phyloP scores from a whole-genome alignment of 1,140 invertebrate genomes.

The Papilio glaucus region DNA sequence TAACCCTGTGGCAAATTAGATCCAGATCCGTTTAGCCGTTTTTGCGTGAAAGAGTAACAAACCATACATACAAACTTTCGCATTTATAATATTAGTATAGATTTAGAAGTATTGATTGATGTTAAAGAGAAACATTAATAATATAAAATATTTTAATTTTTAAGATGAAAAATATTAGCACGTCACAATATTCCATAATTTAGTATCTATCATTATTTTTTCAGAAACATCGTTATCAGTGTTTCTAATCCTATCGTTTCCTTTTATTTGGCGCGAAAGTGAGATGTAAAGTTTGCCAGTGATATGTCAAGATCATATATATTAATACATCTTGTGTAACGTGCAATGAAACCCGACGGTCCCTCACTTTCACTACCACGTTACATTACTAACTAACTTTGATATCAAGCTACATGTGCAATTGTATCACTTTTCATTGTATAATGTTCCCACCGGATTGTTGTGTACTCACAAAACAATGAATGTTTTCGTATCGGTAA shows the following conservation, averaged over 20 bases:
- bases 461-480: background rate
- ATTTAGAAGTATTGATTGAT: too few species aligned
- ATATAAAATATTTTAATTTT: too few species aligned
- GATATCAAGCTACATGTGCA: conserved; percentile 24
- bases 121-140: too few species aligned
- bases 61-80: too few species aligned
- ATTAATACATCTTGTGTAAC: conserved; percentile 15
- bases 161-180: too few species aligned
- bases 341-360: background rate
- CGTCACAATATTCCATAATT: too few species aligned
- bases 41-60: too few species aligned
- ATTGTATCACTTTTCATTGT: conserved; percentile 29
- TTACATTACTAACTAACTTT: conserved; percentile 22
- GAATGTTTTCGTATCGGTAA: conserved; percentile 20
- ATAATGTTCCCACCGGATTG: conserved; percentile 15
- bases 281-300: background rate
- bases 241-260: background rate
- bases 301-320: conserved; percentile 11
- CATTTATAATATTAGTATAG: too few species aligned
- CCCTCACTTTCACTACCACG: conserved; percentile 33
- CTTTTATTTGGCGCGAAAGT: background rate
- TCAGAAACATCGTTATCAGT: background rate
- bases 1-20: too few species aligned
- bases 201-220: background rate
- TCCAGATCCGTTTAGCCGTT: too few species aligned